Evolutionary conservation across 1,140 invertebrate genomes (phyloP), one percentile per base, ranked within the genome.

Genomic region (Drosophila ficusphila): DNA sequence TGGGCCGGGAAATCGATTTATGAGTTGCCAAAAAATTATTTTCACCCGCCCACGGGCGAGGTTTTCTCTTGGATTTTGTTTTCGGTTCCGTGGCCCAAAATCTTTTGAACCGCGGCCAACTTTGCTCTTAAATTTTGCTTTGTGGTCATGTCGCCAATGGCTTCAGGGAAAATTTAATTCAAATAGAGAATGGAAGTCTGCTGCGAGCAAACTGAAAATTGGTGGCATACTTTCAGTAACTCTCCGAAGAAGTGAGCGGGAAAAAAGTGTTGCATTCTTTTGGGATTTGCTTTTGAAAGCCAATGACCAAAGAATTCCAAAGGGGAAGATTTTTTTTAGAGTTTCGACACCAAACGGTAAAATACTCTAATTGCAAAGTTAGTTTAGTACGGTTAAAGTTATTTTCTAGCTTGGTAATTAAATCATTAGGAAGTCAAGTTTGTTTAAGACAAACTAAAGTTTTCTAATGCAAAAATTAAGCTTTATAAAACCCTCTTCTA

Each of bases 1-100:
- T 29, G 53, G 54, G 57, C 27, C 14, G 68, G 7, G 14, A 62
- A 73, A 73, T 72, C 58, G 58, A 74, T 74, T 64, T 74, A 74
- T 74, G 49, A 52, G 54, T 53, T 49, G 49, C 36, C 49, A 34
- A 62, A 61, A 41, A 42, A 53, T 12, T 47, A 27, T 61, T 31
- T 31, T 56, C 47, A 27, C 4, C 21, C 27, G 39, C 52, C 62
- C 39, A 34, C 14, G 41, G 41, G 39, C 47, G 8, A 12, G 27
- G 14, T 29, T 39, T 61, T 39, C n/a, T n/a, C n/a, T 29, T 16
- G 29, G 21, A 46, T 23, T 34, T 19, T 41, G 11, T 14, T 57
- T 29, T 41, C 39, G 54, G 42, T 38, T 9, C 36, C 42, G 21
- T 42, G 36, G 18, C 38, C 25, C 36, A 64, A 73, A 52, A 73